Conservation (phyloP, 2,113 vertebrate species). For the Salminus brasiliensis region DNA sequence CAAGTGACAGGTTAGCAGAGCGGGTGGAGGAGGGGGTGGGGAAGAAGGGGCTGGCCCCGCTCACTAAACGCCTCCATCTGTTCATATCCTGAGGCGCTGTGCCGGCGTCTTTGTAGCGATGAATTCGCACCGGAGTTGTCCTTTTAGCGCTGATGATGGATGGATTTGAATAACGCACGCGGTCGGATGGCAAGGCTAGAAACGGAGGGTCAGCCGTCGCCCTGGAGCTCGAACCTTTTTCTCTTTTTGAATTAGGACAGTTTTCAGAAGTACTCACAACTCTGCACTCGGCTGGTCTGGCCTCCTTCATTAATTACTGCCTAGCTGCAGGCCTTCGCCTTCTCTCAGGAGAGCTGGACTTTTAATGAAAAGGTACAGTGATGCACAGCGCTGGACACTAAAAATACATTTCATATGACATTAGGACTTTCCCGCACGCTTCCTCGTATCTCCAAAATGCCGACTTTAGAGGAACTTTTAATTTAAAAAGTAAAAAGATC, state of each 20-base stretch:
- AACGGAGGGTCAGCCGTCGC: slow-evolving; percentile 83
- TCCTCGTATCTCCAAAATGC: too few species aligned
- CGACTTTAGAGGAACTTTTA: too few species aligned
- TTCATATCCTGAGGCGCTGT: slow-evolving; percentile 84
- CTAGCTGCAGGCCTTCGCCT: slow-evolving; percentile 60
- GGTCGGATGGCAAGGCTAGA: slow-evolving; percentile 70
- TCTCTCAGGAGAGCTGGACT: neutral
- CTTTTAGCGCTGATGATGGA: slow-evolving; percentile 74
- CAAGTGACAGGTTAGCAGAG: slow-evolving; percentile 85
- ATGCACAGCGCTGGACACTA: too few species aligned
- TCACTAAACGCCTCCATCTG: slow-evolving; percentile 89
- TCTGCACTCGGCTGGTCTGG: slow-evolving; percentile 70
- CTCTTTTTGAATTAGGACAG: slow-evolving; percentile 75
- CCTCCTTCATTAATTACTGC: slow-evolving; percentile 83
- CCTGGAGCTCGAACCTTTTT: slow-evolving; percentile 77
- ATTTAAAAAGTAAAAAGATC: too few species aligned
- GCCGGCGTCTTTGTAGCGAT: slow-evolving; percentile 87
- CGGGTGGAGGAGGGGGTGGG: slow-evolving; percentile 27
- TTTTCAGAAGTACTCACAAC: slow-evolving; percentile 84
- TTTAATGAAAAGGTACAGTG: neutral
- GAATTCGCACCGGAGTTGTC: slow-evolving; percentile 78
- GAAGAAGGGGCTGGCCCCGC: slow-evolving; percentile 55
- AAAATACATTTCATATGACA: too few species aligned
- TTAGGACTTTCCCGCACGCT: too few species aligned
- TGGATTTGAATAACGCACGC: slow-evolving; percentile 65